Conservation (phyloP, 1,140 invertebrate species). For the Mylabris phalerata region DNA sequence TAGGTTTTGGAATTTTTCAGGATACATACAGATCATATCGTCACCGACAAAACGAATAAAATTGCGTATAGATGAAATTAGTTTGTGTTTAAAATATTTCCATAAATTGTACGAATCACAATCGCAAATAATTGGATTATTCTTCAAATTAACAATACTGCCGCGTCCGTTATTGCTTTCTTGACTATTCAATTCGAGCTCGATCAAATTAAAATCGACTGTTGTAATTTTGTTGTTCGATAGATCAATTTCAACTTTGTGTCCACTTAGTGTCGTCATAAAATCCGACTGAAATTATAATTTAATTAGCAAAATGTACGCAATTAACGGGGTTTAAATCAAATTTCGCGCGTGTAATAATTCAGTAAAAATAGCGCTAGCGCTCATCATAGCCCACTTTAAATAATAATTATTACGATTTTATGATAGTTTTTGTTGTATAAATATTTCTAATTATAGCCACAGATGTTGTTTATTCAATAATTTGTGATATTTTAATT, state of each 20-base stretch:
- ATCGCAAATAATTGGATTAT: constrained; percentile 21
- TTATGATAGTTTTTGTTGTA: no score
- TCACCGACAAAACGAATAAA: constrained; percentile 5
- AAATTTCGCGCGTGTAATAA: no score
- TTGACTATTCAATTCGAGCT: not conserved
- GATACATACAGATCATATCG: constrained; percentile 6
- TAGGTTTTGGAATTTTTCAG: not conserved
- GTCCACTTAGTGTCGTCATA: not conserved
- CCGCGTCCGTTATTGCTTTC: not conserved
- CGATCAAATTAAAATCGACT: not conserved
- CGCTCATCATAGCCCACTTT: no score
- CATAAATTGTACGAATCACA: constrained; percentile 12
- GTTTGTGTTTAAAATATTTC: constrained; percentile 8
- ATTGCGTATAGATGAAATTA: not conserved
- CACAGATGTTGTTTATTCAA: no score
- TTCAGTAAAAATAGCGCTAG: no score
- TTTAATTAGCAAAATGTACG: no score
- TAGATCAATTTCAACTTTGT: constrained; percentile 3
- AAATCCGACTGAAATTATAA: constrained; percentile 4
- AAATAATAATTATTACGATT: no score
- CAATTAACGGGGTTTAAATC: no score
- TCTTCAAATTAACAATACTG: not conserved
- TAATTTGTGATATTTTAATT: no score
- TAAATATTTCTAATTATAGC: no score
- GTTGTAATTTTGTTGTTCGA: constrained; percentile 12